These are phyloP conservation scores for Eilema depressum DNA, from an alignment of 2,888 invertebrate species.

Conservation along the genomic window DNA sequence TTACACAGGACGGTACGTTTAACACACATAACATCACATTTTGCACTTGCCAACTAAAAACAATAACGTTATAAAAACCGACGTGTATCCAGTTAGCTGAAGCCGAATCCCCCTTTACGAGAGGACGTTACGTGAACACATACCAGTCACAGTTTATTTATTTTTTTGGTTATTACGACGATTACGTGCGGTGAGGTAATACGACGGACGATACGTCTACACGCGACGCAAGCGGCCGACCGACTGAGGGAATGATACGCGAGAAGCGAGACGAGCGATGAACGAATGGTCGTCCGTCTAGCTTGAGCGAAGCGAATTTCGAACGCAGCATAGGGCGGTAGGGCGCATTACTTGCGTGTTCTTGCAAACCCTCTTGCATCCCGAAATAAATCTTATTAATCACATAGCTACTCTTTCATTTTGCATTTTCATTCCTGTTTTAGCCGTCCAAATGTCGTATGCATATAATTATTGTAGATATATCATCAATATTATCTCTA, in stretches of 20 bases:
- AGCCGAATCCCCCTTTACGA: constrained; percentile 57
- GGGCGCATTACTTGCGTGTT: constrained; percentile 66
- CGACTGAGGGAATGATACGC: constrained; percentile 73
- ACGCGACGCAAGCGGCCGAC: constrained; percentile 67
- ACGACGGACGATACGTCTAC: constrained; percentile 53
- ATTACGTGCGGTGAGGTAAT: constrained; percentile 65
- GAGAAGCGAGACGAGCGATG: constrained; percentile 59
- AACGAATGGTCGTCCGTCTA: constrained; percentile 63
- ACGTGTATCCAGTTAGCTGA: constrained; percentile 68
- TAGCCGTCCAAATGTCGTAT: constrained; percentile 16
- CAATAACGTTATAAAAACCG: constrained; percentile 65
- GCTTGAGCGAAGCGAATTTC: constrained; percentile 56
- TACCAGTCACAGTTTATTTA: constrained; percentile 70
- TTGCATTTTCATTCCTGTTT: constrained; percentile 37
- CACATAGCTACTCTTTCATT: constrained; percentile 54
- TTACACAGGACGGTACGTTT: constrained; percentile 80
- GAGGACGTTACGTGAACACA: constrained; percentile 64
- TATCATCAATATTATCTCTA: constrained; percentile 23
- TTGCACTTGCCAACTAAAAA: constrained; percentile 79
- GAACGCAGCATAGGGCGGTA: constrained; percentile 64
- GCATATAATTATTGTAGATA: constrained; percentile 19
- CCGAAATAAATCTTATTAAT: constrained; percentile 69
- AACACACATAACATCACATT: constrained; percentile 85
- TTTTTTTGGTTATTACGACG: constrained; percentile 72
- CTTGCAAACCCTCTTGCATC: constrained; percentile 56